Evolutionary conservation across 2,113 vertebrate species (phyloP).

Genomic region (Entelurus aequoreus): DNA sequence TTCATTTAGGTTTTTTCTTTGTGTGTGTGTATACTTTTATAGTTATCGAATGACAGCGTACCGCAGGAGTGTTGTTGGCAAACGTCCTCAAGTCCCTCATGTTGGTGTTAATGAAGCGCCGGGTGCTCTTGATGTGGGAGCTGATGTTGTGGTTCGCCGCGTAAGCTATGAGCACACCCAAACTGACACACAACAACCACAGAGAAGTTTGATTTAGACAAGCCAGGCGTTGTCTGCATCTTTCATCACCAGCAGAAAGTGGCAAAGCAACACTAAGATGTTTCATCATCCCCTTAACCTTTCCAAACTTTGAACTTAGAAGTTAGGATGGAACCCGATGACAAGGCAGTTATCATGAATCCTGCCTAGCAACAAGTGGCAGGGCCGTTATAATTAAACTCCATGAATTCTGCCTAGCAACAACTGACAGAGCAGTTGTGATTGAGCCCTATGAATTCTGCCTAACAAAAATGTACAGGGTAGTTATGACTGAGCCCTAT

Average conservation of each 20-base stretch:
- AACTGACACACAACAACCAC: constrained; percentile 59
- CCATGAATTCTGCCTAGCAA: neutral
- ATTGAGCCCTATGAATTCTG: neutral
- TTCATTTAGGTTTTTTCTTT: no score
- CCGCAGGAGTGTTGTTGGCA: constrained; percentile 79
- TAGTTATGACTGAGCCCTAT: neutral
- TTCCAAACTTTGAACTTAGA: no score
- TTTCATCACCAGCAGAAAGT: constrained; percentile 37
- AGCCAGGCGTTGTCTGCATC: neutral
- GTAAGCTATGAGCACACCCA: constrained; percentile 81
- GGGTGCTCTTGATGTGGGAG: constrained; percentile 73
- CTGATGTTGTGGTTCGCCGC: constrained; percentile 86
- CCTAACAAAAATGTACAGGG: neutral
- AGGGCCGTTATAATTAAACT: neutral
- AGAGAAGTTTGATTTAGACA: neutral
- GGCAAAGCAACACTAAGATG: constrained; percentile 8
- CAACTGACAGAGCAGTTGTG: neutral
- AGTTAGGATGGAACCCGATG: neutral
- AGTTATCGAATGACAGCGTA: constrained; percentile 52
- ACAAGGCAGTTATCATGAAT: neutral
- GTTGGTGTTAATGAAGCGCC: constrained; percentile 82
- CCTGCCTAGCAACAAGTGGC: neutral
- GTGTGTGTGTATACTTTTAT: neutral
- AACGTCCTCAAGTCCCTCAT: constrained; percentile 84
- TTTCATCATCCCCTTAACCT: neutral